Base-by-base conservation (phyloP, 2,113 vertebrate species). In the Silurus meridionalis region DNA sequence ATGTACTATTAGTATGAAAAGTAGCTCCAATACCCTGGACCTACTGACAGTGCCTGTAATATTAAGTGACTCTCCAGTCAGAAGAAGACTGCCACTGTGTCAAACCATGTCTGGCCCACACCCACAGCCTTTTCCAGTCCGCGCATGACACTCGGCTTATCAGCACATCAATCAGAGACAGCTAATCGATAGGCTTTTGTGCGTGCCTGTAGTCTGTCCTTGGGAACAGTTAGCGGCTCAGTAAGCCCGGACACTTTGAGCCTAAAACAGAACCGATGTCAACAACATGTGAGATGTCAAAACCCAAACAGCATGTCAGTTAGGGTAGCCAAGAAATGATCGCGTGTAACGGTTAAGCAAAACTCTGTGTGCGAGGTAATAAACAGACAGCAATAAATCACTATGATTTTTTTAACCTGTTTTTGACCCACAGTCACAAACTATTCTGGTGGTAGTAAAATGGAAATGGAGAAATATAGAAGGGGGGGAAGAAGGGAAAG, bases 151-250 rank as follows among this genome's bases (percentile, higher is more conserved):
- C 60, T 72, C 19, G 6, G 75, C 50, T 82, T 87, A 89, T 87
- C 88, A 83, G 80, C 84, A 83, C 83, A 89, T 89, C 86, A 87
- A 25, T 87, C 80, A 86, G 25, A 83, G 81, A 57, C 75, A 71
- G n/a, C 75, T 83, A 87, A 86, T 89, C 75, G 13, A 89, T 89
- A 21, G 21, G 46, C 69, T 72, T 85, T 81, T 86, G 80, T 87
- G 60, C 13, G 14, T 61, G 74, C 57, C 64, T 58, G 60, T 84
- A 57, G 66, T 61, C 80, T 83, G 86, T 77, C 86, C 83, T 80
- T 89, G 86, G 71, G 79, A 83, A 87, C 64, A 85, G 75, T 82
- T 64, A 57, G 72, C 46, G 48, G 78, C 83, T 87, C 52, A 9
- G 79, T 58, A 78, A 48, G n/a, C 48, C 46, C 15, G 19, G 48